A percentile compares a stretch with the other conserved stretches of the same genome.
Conservation (phyloP, 2,888 invertebrate genomes). For the Hirtodrosophila duncani region DNA sequence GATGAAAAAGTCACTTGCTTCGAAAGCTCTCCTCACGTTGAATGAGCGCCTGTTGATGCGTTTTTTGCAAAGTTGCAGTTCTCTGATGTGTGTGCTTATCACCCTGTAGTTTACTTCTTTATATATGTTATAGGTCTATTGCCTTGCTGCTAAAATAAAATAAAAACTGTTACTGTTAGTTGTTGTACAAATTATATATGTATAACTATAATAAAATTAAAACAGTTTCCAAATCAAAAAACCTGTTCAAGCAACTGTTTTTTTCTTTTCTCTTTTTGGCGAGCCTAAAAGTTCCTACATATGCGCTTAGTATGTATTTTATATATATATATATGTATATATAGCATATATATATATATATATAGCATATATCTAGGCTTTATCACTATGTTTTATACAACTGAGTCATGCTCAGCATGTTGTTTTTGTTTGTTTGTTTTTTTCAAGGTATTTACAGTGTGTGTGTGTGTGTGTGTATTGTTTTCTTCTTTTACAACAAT, state of each 20-base stretch:
- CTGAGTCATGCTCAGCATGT: conserved; percentile 16
- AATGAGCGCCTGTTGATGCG: conserved; percentile 17
- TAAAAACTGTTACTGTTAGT: too few relatives aligned
- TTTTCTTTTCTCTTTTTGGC: conserved; percentile 45
- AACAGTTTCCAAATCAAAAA: conserved; percentile 22
- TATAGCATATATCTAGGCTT: conserved; percentile 33
- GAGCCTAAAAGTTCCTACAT: conserved; percentile 61
- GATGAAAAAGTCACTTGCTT: too few relatives aligned
- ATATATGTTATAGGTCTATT: conserved; percentile 33
- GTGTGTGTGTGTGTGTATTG: conserved; percentile 4
- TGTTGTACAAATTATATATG: too few relatives aligned
- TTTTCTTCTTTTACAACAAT: conserved; percentile 7
- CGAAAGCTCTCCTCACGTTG: too few relatives aligned
- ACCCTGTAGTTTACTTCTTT: conserved; percentile 39
- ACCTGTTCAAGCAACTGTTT: conserved; percentile 7
- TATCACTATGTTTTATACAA: conserved; percentile 32
- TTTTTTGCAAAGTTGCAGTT: conserved; percentile 17
- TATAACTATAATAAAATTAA: conserved; percentile 14
- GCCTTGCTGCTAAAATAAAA: conserved; percentile 24
- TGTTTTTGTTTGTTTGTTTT: conserved; percentile 6
- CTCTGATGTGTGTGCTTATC: conserved; percentile 22
- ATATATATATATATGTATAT: conserved; percentile 11
- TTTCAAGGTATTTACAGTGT: conserved; percentile 25
- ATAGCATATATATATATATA: conserved; percentile 46
- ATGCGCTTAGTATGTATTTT: conserved; percentile 27